Evolutionary conservation across 2,113 vertebrate genomes (phyloP).

Genomic region (Rousettus leschenaultii): DNA sequence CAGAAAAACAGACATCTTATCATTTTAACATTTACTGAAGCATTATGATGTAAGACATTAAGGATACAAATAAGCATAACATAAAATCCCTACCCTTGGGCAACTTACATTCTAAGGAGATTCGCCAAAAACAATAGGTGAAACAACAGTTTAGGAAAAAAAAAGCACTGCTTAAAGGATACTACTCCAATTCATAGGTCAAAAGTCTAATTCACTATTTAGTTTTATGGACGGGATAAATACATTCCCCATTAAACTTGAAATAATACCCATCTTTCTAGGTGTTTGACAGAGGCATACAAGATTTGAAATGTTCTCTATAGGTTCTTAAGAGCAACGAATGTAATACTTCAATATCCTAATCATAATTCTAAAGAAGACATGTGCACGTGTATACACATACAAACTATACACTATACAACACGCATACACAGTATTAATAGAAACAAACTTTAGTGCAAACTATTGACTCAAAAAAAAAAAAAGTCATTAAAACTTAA

Average conservation of each 20-base stretch:
- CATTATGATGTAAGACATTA: not conserved
- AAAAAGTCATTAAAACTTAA: conserved; percentile 35
- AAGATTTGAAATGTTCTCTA: not conserved
- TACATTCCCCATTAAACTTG: not conserved
- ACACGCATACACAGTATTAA: not conserved
- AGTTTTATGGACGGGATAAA: not conserved
- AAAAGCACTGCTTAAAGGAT: not conserved
- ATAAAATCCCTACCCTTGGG: not conserved
- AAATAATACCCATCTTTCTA: conserved; percentile 44
- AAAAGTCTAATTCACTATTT: not conserved
- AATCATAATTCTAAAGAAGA: not conserved
- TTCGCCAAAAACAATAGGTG: not conserved
- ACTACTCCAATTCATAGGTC: not conserved
- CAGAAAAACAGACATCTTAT: not conserved
- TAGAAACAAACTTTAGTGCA: not conserved
- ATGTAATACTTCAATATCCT: conserved; percentile 4
- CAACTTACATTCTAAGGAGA: not conserved
- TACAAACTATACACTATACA: not conserved
- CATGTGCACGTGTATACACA: not conserved
- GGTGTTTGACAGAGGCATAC: not conserved
- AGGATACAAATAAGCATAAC: not conserved
- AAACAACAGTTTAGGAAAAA: not conserved
- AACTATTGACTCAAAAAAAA: not conserved
- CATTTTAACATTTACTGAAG: not conserved
- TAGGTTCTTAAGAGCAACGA: not conserved